phyloP scores from a whole-genome alignment of 2,888 invertebrate genomes.

The Melanotus villosus region DNA sequence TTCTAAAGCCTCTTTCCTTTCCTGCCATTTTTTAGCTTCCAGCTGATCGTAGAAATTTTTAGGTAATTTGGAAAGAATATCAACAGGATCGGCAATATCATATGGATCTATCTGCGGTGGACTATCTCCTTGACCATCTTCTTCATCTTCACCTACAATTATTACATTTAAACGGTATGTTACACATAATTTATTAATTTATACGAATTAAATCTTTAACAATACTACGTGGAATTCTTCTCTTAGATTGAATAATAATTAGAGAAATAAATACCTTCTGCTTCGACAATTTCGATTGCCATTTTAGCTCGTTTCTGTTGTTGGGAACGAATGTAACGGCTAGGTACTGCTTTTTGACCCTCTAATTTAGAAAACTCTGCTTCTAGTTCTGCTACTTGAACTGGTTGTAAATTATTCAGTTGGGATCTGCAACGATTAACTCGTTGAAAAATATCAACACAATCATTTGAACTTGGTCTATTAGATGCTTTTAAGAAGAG shows the following conservation, averaged over 20 bases:
- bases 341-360: constrained; percentile 78
- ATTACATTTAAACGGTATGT: no score
- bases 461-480: no score
- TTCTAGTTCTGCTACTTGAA: constrained; percentile 91
- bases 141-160: constrained; percentile 72
- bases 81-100: constrained; percentile 92
- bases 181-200: no score
- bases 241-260: no score
- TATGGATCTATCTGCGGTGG: constrained; percentile 85
- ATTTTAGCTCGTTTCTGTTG: constrained; percentile 77
- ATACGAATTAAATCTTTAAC: no score
- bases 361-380: constrained; percentile 86
- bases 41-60: constrained; percentile 96
- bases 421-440: constrained; percentile 75
- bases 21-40: constrained; percentile 97
- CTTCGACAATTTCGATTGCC: constrained; percentile 63
- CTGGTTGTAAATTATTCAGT: constrained; percentile 87
- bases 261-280: constrained; percentile 73
- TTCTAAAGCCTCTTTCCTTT: constrained; percentile 93
- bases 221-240: no score
- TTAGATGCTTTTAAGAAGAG: no score
- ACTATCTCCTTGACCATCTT: constrained; percentile 72
- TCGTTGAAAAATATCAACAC: no score
- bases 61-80: constrained; percentile 92
- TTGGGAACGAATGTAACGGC: constrained; percentile 85